Evolutionary conservation across 2,797 vertebrate species (phyloP).

Genomic region (Myotis planiceps): DNA sequence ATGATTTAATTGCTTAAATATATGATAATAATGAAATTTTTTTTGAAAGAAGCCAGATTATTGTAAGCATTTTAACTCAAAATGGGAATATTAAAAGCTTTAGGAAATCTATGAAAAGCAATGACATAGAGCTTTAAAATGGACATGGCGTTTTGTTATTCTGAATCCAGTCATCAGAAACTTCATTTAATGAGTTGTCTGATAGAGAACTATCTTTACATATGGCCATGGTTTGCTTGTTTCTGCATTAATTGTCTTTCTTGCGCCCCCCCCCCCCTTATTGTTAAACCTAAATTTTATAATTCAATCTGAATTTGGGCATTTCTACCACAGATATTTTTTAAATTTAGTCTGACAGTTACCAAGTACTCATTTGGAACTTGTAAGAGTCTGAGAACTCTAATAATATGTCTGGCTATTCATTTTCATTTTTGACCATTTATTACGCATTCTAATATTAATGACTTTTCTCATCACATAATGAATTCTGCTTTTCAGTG

Average conservation of each 20-base stretch:
- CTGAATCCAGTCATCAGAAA: not conserved
- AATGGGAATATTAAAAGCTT: conserved; percentile 63
- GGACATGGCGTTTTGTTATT: not conserved
- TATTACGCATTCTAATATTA: conserved; percentile 68
- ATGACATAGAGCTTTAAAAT: conserved; percentile 48
- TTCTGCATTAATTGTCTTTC: conserved; percentile 33
- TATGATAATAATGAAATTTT: conserved; percentile 63
- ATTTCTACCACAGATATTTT: not conserved
- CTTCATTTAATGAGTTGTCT: not conserved
- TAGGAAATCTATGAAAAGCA: conserved; percentile 58
- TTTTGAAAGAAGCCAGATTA: conserved; percentile 60
- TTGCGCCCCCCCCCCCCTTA: conserved; percentile 7
- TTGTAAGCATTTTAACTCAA: conserved; percentile 70
- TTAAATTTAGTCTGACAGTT: conserved; percentile 45
- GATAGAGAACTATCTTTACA: not conserved
- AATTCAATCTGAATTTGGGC: conserved; percentile 16
- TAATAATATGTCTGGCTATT: conserved; percentile 61
- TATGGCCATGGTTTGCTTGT: not conserved
- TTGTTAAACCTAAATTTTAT: conserved; percentile 26
- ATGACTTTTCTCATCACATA: conserved; percentile 51
- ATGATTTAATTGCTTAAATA: not conserved
- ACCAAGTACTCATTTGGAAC: conserved; percentile 38
- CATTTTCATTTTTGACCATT: conserved; percentile 68
- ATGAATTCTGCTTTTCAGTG: conserved; percentile 59
- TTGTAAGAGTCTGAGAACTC: conserved; percentile 26